Conservation (phyloP, 2,888 invertebrate species). For the Patella pellucida region DNA sequence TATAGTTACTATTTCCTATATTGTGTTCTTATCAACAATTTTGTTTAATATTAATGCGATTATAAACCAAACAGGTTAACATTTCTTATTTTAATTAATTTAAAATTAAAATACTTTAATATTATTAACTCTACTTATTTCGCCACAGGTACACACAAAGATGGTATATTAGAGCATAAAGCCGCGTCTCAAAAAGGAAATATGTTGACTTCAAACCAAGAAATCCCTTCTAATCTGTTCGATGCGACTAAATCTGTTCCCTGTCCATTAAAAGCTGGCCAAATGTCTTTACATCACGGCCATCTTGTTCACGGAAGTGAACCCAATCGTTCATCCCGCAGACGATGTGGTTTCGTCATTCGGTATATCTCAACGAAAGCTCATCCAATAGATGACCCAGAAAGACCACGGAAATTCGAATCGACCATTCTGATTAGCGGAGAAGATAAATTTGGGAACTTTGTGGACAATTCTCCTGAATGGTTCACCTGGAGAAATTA, state of each 20-base stretch:
- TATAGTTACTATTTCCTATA: too few relatives aligned
- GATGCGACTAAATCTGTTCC: slow-evolving; percentile 41
- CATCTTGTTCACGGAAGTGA: slow-evolving; percentile 52
- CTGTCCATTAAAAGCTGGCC: slow-evolving; percentile 50
- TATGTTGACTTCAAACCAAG: slow-evolving; percentile 50
- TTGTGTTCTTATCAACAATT: too few relatives aligned
- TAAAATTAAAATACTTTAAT: too few relatives aligned
- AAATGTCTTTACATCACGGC: slow-evolving; percentile 55
- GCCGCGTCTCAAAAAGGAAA: slow-evolving; percentile 41
- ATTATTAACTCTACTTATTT: too few relatives aligned
- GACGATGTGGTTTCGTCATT: slow-evolving; percentile 55
- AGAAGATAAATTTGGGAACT: slow-evolving; percentile 36
- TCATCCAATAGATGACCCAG: slow-evolving; percentile 43
- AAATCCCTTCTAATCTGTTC: slow-evolving; percentile 43
- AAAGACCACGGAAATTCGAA: slow-evolving; percentile 47
- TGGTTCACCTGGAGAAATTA: slow-evolving; percentile 41
- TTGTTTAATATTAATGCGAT: too few relatives aligned
- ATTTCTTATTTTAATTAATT: too few relatives aligned
- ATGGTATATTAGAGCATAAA: slow-evolving; percentile 49
- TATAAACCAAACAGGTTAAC: too few relatives aligned
- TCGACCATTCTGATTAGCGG: slow-evolving; percentile 48
- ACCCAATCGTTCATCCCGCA: slow-evolving; percentile 45
- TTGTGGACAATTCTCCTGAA: slow-evolving; percentile 44
- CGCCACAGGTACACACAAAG: slow-evolving; percentile 44
- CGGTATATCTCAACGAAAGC: slow-evolving; percentile 49